Conservation (phyloP, 2,888 invertebrate genomes). For the Parthenolecanium corni region DNA sequence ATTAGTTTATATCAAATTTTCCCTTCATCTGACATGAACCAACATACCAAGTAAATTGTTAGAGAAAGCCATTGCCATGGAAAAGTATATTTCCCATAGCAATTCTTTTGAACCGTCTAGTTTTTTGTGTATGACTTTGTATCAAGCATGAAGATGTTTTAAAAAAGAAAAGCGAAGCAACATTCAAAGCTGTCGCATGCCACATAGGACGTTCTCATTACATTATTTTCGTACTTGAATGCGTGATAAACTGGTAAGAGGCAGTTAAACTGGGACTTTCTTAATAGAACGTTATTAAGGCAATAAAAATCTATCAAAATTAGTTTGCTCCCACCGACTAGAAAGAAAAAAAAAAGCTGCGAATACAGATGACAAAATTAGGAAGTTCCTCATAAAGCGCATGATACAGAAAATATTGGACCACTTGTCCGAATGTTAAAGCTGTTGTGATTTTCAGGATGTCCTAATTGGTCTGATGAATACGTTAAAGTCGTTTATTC, state of each 20-base stretch:
- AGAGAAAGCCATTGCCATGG: too few species aligned
- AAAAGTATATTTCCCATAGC: too few species aligned
- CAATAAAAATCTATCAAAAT: constrained; percentile 24
- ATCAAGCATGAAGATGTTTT: too few species aligned
- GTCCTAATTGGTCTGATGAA: constrained; percentile 8
- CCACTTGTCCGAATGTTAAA: not conserved
- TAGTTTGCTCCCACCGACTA: constrained; percentile 15
- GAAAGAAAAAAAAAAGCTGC: constrained; percentile 10
- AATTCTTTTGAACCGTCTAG: too few species aligned
- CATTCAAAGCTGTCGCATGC: not conserved
- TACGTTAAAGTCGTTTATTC: too few species aligned
- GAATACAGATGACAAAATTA: constrained; percentile 10
- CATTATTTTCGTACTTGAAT: constrained; percentile 18
- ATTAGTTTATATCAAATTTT: too few species aligned
- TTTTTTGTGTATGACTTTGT: too few species aligned
- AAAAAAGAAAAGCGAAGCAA: too few species aligned
- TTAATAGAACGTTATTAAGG: constrained; percentile 23
- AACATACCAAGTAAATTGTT: too few species aligned
- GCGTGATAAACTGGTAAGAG: constrained; percentile 22
- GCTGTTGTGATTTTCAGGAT: constrained; percentile 10
- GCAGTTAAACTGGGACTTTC: constrained; percentile 20
- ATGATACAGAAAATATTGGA: not conserved
- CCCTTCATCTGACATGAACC: too few species aligned
- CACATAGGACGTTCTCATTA: constrained; percentile 16
- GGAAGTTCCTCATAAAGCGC: constrained; percentile 15